These are phyloP conservation scores for Asarcornis scutulata DNA, from an alignment of 2,113 vertebrate genomes.

Conservation along the genomic window DNA sequence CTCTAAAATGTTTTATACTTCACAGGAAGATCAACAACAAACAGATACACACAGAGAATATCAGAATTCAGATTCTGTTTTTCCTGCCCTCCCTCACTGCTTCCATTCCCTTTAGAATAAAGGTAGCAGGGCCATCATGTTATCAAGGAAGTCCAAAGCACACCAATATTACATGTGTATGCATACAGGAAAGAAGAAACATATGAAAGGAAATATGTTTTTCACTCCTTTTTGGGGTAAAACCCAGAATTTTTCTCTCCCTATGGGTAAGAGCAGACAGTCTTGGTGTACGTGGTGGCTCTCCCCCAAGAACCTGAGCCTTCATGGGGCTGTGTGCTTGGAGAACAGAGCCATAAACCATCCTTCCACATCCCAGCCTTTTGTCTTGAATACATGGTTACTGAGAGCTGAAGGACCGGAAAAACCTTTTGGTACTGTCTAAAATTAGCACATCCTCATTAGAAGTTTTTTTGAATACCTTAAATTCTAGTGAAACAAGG, in stretches of 20 bases:
- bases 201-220: fast-evolving
- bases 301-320: neutral
- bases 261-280: neutral
- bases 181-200: neutral
- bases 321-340: fast-evolving
- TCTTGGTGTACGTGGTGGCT: neutral
- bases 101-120: neutral
- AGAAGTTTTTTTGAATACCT: fast-evolving
- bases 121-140: fast-evolving
- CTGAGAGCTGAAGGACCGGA: neutral
- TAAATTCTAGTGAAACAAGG: neutral
- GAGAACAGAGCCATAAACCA: neutral
- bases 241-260: neutral
- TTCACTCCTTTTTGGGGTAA: neutral
- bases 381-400: fast-evolving
- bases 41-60: neutral
- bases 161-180: neutral
- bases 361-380: neutral
- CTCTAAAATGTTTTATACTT: neutral
- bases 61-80: neutral
- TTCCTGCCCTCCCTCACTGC: neutral
- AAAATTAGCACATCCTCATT: neutral
- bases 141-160: neutral
- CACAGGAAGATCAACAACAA: neutral
- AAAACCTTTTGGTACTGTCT: neutral